Base-by-base conservation (phyloP, 2,797 vertebrate species). In the Oophaga sylvatica region DNA sequence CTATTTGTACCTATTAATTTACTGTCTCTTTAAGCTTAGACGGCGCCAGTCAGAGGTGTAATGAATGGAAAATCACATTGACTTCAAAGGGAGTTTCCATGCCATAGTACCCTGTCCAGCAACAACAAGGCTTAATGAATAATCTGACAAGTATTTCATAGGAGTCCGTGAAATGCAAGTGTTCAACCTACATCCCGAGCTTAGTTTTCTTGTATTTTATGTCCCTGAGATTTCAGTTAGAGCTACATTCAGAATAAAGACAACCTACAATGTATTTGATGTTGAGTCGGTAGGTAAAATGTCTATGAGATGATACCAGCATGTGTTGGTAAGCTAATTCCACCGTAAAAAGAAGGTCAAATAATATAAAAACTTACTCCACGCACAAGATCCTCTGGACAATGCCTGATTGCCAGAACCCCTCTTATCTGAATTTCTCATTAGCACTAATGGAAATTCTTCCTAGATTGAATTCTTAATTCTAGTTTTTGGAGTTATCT, bases 141-240 rank as follows among this genome's bases (percentile, higher is more conserved):
- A 86, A 71, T 81, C 78, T 86, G 85, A 80, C 65, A 86, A 81
- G 65, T 81, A 80, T 86, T 81, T 86, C 85, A 87, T 62, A 81
- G 68, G 79, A 73, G 78, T 63, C 79, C 53, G 85, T 41, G 77
- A 78, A 78, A 71, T 60, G 53, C 59, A 84, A 84, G 73, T 48
- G 73, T 84, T 59, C 71, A 77, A 26, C 71, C 62, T 45, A 75
- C 59, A 77, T 77, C 83, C 75, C 71, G 1, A 63, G 78, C n/a
- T 73, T 87, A 73, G 22, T 45, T 20, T 62, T 71, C 13, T 86
- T 87, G 79, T 81, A 87, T 45, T 70, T 41, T 56, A 87, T 87
- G 57, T 59, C 76, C 45, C 13, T 45, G 29, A 83, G 48, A 57
- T 7, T 56, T 73, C 57, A 9, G 5, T 80, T 45, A 63, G 60